Conservation (phyloP, 2,113 vertebrate genomes). For the Microcebus lehilahytsara region DNA sequence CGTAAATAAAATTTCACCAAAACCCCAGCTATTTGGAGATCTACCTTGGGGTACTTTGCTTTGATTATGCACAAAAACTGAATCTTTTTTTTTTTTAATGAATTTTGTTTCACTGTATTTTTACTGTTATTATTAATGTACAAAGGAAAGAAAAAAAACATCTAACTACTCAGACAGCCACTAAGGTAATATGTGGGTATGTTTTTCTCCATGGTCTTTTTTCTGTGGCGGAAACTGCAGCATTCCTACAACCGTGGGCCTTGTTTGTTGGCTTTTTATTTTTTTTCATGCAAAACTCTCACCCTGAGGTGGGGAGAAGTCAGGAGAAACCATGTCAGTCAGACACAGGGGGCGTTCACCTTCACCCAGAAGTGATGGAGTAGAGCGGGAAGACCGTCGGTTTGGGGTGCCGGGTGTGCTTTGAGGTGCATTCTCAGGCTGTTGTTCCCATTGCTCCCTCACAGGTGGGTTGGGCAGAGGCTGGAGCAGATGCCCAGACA, state of each 20-base stretch:
- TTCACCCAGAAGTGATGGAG: neutral
- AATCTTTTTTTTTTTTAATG: too few relatives aligned
- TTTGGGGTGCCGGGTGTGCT: too few relatives aligned
- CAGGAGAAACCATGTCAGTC: neutral
- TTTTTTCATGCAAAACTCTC: too few relatives aligned
- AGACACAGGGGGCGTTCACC: too few relatives aligned
- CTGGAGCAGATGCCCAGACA: too few relatives aligned
- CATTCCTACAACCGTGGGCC: rapidly evolving
- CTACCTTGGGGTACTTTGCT: neutral
- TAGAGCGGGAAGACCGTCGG: too few relatives aligned
- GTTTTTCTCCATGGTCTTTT: rapidly evolving
- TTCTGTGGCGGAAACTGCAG: rapidly evolving
- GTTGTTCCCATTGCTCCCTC: rapidly evolving
- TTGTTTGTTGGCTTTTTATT: rapidly evolving
- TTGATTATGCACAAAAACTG: too few relatives aligned
- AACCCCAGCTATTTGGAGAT: neutral
- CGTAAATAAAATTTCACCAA: neutral
- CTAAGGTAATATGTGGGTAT: neutral
- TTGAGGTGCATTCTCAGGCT: too few relatives aligned
- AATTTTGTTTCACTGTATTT: neutral
- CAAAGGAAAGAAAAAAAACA: neutral
- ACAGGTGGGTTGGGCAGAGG: rapidly evolving
- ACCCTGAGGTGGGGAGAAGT: rapidly evolving
- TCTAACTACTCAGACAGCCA: neutral
- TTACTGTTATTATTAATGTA: neutral